A percentile compares a stretch with the other conserved stretches of the same genome.
These are phyloP conservation scores for Hedychridium roseum DNA, from an alignment of 2,888 invertebrate genomes.

Conservation along the genomic window DNA sequence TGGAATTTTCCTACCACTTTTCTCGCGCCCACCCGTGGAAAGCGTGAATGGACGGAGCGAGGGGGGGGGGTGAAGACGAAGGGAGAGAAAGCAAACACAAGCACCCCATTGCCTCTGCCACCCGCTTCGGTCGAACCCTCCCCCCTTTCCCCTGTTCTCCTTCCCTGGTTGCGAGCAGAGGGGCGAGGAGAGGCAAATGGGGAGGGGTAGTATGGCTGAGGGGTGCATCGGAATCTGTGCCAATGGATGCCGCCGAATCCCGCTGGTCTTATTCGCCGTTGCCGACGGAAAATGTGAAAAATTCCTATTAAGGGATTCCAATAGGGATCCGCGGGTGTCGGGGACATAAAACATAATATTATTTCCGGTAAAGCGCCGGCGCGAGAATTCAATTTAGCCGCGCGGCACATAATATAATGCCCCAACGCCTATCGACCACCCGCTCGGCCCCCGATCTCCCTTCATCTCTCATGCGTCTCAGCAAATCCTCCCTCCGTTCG, in stretches of 20 bases:
- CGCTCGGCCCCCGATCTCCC: not conserved
- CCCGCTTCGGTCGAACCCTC: constrained; percentile 5
- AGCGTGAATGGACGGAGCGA: too few relatives aligned
- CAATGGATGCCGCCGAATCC: constrained; percentile 49
- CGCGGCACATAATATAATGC: constrained; percentile 39
- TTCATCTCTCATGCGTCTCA: not conserved
- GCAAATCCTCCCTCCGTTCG: not conserved
- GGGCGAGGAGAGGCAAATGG: not conserved
- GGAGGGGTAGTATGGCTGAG: too few relatives aligned
- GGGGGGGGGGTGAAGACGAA: too few relatives aligned
- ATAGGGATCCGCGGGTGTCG: constrained; percentile 49
- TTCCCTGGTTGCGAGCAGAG: constrained; percentile 29
- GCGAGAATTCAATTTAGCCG: constrained; percentile 57
- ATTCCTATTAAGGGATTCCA: constrained; percentile 60
- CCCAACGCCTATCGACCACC: constrained; percentile 13
- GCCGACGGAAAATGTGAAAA: constrained; percentile 59
- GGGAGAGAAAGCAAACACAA: too few relatives aligned
- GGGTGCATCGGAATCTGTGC: constrained; percentile 48
- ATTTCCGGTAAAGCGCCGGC: constrained; percentile 52
- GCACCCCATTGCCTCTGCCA: not conserved
- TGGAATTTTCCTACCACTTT: too few relatives aligned
- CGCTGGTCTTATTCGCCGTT: constrained; percentile 52
- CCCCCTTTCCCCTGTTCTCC: constrained; percentile 9
- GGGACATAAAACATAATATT: constrained; percentile 60
- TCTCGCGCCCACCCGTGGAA: too few relatives aligned